These are phyloP conservation scores for Drosophila affinis DNA, from an alignment of 2,888 invertebrate genomes.

Conservation along the genomic window DNA sequence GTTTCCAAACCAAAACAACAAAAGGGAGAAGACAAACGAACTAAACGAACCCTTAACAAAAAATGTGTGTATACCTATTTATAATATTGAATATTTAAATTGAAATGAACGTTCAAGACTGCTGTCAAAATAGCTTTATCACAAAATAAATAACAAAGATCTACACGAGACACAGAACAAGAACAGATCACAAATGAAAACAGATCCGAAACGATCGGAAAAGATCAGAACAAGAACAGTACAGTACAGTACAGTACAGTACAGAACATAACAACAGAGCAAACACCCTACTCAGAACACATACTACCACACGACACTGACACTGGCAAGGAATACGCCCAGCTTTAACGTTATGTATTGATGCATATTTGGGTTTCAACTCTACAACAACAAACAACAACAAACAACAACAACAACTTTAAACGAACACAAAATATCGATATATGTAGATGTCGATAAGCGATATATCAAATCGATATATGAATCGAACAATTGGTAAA, in stretches of 20 bases:
- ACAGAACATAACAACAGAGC: slow-evolving; percentile 29
- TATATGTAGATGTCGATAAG: neutral
- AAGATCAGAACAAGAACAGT: neutral
- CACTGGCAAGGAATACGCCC: slow-evolving; percentile 46
- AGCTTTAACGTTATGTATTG: slow-evolving; percentile 71
- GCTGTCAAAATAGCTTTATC: slow-evolving; percentile 81
- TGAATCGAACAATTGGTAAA: slow-evolving; percentile 25
- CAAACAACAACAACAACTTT: slow-evolving; percentile 31
- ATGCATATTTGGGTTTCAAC: slow-evolving; percentile 75
- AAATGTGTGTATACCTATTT: slow-evolving; percentile 72
- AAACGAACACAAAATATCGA: slow-evolving; percentile 14
- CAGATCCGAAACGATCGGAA: slow-evolving; percentile 24
- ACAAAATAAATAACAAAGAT: slow-evolving; percentile 48
- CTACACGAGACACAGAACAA: slow-evolving; percentile 15
- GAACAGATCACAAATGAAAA: slow-evolving; percentile 32
- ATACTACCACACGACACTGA: slow-evolving; percentile 16
- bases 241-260: slow-evolving; percentile 13
- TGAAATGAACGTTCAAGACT: slow-evolving; percentile 80
- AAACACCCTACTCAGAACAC: slow-evolving; percentile 20
- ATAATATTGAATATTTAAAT: slow-evolving; percentile 77
- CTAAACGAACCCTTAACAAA: slow-evolving; percentile 49
- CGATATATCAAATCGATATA: slow-evolving; percentile 9
- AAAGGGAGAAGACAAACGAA: slow-evolving; percentile 19
- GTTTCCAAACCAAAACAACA: neutral
- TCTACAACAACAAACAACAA: slow-evolving; percentile 40